Evolutionary conservation across 2,888 invertebrate genomes (phyloP), one percentile per base, ranked within the genome.

Genomic region (Cephus nigrinus): DNA sequence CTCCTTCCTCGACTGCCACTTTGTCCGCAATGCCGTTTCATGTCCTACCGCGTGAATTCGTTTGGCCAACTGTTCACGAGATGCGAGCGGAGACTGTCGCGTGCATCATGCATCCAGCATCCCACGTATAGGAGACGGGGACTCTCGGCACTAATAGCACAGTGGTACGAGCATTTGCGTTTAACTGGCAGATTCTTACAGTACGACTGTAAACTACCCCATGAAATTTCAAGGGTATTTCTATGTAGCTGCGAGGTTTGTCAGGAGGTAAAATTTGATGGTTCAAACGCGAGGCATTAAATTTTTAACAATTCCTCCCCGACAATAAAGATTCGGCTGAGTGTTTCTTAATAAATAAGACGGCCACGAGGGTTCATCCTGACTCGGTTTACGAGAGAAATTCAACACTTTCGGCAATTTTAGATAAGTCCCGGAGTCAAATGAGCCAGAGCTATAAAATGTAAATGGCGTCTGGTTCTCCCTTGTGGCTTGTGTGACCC

Each of bases 261-360:
- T 23, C 55, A 2, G 5, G 23, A 55, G 5, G 5, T 2, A 55
- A 55, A 2, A 3, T 31, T 12, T 4, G 31, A 32, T 23, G 71
- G 12, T 4, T 31, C 0, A 31, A 23, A 5, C 12, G 71, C 12
- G 71, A 31, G 9, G 1, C 31, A 71, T 71, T 31, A 71, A 71
- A 31, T 32, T 15, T 71, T 71, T 5, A 71, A 71, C 15, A 71
- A 31, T 71, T 71, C 33, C 0, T 12, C 3, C 4, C 12, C 71
- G 3, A 12, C 71, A 33, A 71, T 71, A 71, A 71, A 71, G 32
- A 71, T 31, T 33, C 71, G 71, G 31, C 71, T 31, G 32, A 31
- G 31, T 71, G 71, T 71, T 71, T 71, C 71, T 71, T 71, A 71
- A 71, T 71, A 71, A 71, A 71, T 71, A 71, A 33, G 71, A 71